Evolutionary conservation across 2,113 vertebrate genomes (phyloP).

Genomic region (Terrapene triunguis): DNA sequence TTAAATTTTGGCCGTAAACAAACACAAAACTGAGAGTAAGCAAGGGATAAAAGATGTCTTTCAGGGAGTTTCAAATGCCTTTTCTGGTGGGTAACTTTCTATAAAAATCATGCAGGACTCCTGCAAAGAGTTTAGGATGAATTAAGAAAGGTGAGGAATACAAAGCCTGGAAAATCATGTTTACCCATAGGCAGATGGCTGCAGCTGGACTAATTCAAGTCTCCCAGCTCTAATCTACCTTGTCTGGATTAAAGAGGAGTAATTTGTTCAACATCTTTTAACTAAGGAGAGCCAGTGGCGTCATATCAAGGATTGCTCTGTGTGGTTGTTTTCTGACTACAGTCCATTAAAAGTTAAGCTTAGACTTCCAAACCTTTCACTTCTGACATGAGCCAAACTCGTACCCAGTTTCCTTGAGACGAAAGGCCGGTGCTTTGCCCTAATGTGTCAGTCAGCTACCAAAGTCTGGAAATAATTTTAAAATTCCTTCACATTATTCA

Average conservation of each 20-base stretch:
- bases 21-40: neutral
- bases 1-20: neutral
- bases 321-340: conserved; percentile 66
- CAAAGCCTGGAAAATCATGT: neutral
- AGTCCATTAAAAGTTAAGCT: conserved; percentile 56
- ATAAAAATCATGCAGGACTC: neutral
- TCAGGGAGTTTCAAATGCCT: accelerated
- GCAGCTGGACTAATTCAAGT: conserved; percentile 51
- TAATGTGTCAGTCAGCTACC: conserved; percentile 47
- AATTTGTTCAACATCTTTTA: conserved; percentile 75
- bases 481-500: conserved; percentile 76
- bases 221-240: conserved; percentile 70
- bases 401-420: conserved; percentile 40
- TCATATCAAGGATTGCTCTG: conserved; percentile 31
- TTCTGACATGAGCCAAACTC: conserved; percentile 63
- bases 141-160: neutral
- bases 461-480: conserved; percentile 73
- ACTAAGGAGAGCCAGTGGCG: conserved; percentile 56
- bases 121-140: neutral
- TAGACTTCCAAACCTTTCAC: conserved; percentile 63
- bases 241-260: conserved; percentile 77
- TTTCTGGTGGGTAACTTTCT: neutral
- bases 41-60: neutral
- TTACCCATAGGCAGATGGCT: conserved; percentile 58
- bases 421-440: conserved; percentile 39